Conservation (phyloP, 2,797 vertebrate genomes). For the Anolis apletophallus region DNA sequence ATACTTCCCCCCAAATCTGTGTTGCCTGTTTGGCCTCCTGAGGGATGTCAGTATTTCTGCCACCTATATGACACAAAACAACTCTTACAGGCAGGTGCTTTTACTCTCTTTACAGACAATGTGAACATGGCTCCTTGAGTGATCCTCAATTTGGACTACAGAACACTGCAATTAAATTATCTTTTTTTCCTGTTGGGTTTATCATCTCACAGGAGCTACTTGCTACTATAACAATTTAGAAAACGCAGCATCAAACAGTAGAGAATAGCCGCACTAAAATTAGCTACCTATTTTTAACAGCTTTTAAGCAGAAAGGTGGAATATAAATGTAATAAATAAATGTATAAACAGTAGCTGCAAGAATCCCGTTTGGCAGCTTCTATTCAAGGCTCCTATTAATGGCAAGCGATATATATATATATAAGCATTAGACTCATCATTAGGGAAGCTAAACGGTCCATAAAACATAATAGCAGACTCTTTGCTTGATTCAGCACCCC, state of each 20-base stretch:
- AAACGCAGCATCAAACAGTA: slow-evolving; percentile 37
- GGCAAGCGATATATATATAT: slow-evolving; percentile 57
- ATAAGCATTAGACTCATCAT: slow-evolving; percentile 59
- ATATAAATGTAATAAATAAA: neutral
- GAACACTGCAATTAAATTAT: slow-evolving; percentile 15
- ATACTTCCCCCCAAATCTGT: slow-evolving; percentile 1
- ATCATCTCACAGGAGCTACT: slow-evolving; percentile 55
- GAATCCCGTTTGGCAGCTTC: slow-evolving; percentile 53
- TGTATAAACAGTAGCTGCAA: slow-evolving; percentile 29
- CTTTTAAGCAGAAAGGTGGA: neutral
- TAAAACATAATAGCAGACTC: slow-evolving; percentile 58
- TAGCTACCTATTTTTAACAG: slow-evolving; percentile 16
- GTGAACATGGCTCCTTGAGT: slow-evolving; percentile 49
- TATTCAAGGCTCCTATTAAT: slow-evolving; percentile 65
- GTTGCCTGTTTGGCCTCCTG: slow-evolving; percentile 30
- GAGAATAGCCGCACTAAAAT: slow-evolving; percentile 53
- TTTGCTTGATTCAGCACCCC: slow-evolving; percentile 25
- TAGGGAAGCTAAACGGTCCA: slow-evolving; percentile 64
- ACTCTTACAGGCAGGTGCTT: slow-evolving; percentile 28
- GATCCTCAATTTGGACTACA: slow-evolving; percentile 59
- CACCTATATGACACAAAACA: slow-evolving; percentile 44
- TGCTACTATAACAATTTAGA: slow-evolving; percentile 48
- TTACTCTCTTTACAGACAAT: slow-evolving; percentile 31
- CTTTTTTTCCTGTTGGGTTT: neutral
- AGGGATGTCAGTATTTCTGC: slow-evolving; percentile 51